Evolutionary conservation across 1,140 invertebrate genomes (phyloP).

Genomic region (Lanistes nyassanus): DNA sequence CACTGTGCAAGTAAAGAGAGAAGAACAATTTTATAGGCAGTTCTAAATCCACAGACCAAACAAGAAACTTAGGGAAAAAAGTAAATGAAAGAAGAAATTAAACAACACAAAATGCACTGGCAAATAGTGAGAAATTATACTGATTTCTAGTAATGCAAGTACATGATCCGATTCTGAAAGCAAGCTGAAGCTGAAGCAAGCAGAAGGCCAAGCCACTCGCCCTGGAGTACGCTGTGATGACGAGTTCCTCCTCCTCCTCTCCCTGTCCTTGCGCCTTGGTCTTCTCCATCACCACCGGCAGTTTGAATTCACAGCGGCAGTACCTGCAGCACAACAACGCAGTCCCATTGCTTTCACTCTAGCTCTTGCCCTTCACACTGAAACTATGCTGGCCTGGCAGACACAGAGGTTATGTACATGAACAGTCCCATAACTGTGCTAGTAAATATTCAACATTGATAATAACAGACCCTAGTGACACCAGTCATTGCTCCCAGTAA

Average conservation of each 20-base stretch:
- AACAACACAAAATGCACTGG: not conserved
- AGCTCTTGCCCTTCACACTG: no score
- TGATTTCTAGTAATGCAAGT: no score
- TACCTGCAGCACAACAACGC: slow-evolving; percentile 66
- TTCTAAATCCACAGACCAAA: not conserved
- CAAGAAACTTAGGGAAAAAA: not conserved
- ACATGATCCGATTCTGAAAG: no score
- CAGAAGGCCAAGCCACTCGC: slow-evolving; percentile 33
- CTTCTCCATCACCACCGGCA: slow-evolving; percentile 75
- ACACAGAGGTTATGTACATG: no score
- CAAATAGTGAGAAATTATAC: not conserved
- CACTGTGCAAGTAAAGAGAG: slow-evolving; percentile 73
- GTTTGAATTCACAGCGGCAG: slow-evolving; percentile 88
- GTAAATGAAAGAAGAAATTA: not conserved
- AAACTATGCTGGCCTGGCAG: no score
- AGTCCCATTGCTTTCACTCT: no score
- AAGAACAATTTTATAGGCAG: not conserved
- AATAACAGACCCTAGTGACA: no score
- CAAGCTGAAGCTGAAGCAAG: no score
- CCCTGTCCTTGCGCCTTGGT: slow-evolving; percentile 65
- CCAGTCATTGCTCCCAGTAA: no score
- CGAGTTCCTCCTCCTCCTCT: slow-evolving; percentile 64
- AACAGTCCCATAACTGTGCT: no score
- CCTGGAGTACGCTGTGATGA: slow-evolving; percentile 66
- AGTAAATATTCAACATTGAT: no score